These are phyloP conservation scores for Drosophila hamatofila DNA, from an alignment of 2,888 invertebrate genomes.

Conservation along the genomic window DNA sequence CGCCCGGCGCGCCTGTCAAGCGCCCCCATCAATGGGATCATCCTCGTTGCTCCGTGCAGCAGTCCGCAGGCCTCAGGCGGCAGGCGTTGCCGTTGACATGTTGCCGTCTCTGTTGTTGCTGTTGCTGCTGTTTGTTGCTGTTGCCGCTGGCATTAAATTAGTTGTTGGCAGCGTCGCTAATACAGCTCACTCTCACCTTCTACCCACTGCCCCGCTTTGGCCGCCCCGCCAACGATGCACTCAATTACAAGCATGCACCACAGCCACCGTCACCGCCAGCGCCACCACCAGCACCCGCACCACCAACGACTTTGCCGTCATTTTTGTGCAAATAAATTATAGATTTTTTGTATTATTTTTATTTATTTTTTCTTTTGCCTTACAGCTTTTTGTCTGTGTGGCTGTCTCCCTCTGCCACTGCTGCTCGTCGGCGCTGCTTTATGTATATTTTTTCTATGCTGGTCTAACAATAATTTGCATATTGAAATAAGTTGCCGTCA, in stretches of 20 bases:
- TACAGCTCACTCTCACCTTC: conserved; percentile 55
- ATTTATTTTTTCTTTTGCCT: conserved; percentile 21
- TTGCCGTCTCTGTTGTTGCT: conserved; percentile 68
- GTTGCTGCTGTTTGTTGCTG: conserved; percentile 39
- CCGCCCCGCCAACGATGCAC: conserved; percentile 74
- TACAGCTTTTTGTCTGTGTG: conserved; percentile 45
- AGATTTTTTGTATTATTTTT: conserved; percentile 62
- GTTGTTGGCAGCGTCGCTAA: conserved; percentile 78
- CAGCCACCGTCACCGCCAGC: conserved; percentile 27
- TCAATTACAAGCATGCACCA: conserved; percentile 69
- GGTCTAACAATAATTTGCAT: conserved; percentile 67
- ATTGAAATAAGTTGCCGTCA: conserved; percentile 58
- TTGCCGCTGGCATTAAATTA: conserved; percentile 78
- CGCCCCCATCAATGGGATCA: conserved; percentile 35
- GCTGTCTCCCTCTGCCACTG: conserved; percentile 54
- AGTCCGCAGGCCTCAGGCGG: conserved; percentile 12
- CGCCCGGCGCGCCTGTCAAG: background rate
- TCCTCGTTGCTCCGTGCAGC: conserved; percentile 39
- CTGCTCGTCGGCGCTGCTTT: conserved; percentile 50
- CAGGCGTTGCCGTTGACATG: conserved; percentile 80
- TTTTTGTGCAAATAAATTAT: conserved; percentile 74
- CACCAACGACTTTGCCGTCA: conserved; percentile 52
- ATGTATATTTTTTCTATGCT: conserved; percentile 49
- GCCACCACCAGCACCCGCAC: conserved; percentile 41
- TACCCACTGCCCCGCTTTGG: conserved; percentile 13